Evolutionary conservation across 2,113 vertebrate species (phyloP).

Genomic region (Saguinus midas): DNA sequence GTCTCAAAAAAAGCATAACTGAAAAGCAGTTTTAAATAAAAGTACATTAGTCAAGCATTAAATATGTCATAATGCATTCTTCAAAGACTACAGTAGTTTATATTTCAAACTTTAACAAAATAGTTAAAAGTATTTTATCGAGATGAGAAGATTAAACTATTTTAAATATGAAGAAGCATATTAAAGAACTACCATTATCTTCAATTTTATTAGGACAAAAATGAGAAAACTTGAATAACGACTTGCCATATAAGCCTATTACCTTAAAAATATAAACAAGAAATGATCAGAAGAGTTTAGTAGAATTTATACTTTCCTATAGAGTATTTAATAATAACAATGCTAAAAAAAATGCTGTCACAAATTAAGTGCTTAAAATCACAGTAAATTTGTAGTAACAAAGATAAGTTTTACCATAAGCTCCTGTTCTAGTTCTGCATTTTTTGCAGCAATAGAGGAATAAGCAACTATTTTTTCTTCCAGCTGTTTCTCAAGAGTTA

Average conservation of each 20-base stretch:
- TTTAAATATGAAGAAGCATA: background rate
- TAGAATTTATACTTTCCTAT: slow-evolving; percentile 15
- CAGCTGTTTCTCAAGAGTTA: slow-evolving; percentile 91
- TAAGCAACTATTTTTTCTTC: slow-evolving; percentile 92
- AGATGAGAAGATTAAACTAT: slow-evolving; percentile 4
- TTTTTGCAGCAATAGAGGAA: slow-evolving; percentile 86
- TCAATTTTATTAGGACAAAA: slow-evolving; percentile 36
- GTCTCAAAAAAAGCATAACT: slow-evolving; percentile 20
- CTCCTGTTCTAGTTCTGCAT: slow-evolving; percentile 89
- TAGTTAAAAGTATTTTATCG: background rate
- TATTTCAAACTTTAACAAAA: slow-evolving; percentile 3
- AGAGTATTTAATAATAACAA: background rate
- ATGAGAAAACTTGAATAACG: background rate
- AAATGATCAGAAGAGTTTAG: slow-evolving; percentile 17
- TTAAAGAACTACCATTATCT: background rate
- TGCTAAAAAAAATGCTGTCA: slow-evolving; percentile 39
- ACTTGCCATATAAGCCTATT: background rate
- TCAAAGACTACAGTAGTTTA: slow-evolving; percentile 8
- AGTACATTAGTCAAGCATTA: slow-evolving; percentile 22
- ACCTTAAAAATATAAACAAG: slow-evolving; percentile 32
- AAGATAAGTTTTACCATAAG: slow-evolving; percentile 85
- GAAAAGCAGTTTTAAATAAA: slow-evolving; percentile 27
- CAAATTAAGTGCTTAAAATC: background rate
- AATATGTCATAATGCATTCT: background rate
- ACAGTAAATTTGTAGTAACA: slow-evolving; percentile 33